Percentiles rank a stretch among this genome's conserved stretches.
These are phyloP conservation scores for Clarias platycephalus DNA, from an alignment of 2,797 vertebrate species.

Conservation along the genomic window DNA sequence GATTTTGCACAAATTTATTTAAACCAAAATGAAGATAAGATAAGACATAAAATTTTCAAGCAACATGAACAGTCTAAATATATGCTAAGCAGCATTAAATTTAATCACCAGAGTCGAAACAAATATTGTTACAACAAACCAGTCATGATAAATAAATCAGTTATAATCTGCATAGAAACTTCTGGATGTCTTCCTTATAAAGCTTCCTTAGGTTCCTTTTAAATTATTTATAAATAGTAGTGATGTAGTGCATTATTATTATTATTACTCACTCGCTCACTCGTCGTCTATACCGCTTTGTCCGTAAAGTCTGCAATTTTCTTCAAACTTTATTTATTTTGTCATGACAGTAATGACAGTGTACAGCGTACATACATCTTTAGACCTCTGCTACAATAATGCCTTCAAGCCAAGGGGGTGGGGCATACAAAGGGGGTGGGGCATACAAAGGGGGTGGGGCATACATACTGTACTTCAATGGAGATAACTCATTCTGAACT, in stretches of 20 bases:
- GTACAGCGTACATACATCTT: constrained; percentile 8
- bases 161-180: background rate
- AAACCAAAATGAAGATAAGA: constrained; percentile 75
- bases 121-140: background rate
- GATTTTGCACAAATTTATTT: constrained; percentile 73
- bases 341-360: background rate
- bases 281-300: no score
- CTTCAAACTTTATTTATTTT: background rate
- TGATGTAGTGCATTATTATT: no score
- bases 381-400: background rate
- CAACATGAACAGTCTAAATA: constrained; percentile 53
- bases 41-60: constrained; percentile 17
- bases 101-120: background rate
- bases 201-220: background rate
- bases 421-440: background rate
- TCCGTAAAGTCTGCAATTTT: background rate
- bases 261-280: background rate
- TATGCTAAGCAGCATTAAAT: constrained; percentile 25
- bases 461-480: background rate
- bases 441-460: background rate
- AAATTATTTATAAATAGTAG: background rate
- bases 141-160: background rate
- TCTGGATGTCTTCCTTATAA: background rate
- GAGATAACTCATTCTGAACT: background rate
- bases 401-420: background rate